Base-by-base conservation (phyloP, 2,888 invertebrate genomes). In the Agrochola lota region DNA sequence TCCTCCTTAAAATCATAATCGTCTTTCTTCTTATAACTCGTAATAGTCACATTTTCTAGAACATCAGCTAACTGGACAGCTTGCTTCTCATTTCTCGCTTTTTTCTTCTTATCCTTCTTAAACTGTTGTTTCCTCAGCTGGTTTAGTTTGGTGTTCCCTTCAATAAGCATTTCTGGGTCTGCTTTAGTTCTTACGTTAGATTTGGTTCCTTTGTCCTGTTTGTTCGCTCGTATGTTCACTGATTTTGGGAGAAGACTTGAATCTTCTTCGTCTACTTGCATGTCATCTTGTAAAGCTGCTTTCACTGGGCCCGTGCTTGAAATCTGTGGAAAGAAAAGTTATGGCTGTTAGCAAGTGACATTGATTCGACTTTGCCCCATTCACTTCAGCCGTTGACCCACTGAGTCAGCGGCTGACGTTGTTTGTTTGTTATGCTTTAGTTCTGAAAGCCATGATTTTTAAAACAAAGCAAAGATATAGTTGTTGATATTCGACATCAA, bases 161-260 rank as follows among this genome's bases (percentile, higher is more conserved):
- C 98, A 71, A 98, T 92, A 69, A 97, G 95, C 97, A 98, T 97
- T 91, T 97, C 97, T 0, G 98, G 97, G 93, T 98, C 97, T 4
- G 88, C 78, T 91, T 97, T 97, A 52, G 91, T 88, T 64, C 91
- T 90, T 82, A 95, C 95, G 2, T 91, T 90, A 26, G 93, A 88
- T 86, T 94, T 94, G 40, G 92, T 93, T 35, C 89, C 92, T 85
- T 96, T 96, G 26, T 93, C 93, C 66, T 95, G 89, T 90, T 94
- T 95, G 11, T 94, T 95, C 1, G 94, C 90, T 78, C 94, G 88
- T 81, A 97, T 96, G 89, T 90, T 96, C 0, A 97, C 84, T 0
- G 95, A 92, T 79, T 95, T 94, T 60, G 96, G 95, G 49, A 96
- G 94, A 35, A 96, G 81, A 62, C 88, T 91, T 0, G 95, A 93